A percentile compares a stretch with the other conserved stretches of the same genome.
phyloP scores from a whole-genome alignment of 2,888 invertebrate species.

The Ganaspis brasiliensis region DNA sequence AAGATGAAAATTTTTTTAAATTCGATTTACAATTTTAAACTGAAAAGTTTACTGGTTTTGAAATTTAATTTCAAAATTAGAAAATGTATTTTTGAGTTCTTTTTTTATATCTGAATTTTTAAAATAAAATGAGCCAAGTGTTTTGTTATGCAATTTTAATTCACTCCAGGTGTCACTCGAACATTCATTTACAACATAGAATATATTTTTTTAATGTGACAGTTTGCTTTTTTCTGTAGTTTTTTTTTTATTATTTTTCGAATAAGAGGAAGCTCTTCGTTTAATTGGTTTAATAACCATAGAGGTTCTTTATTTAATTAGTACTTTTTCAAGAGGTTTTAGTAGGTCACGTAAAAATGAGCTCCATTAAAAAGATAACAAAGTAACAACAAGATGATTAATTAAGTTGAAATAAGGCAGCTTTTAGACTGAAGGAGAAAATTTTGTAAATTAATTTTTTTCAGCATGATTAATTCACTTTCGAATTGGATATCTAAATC shows the following conservation, averaged over 20 bases:
- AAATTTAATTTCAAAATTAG: too few species aligned
- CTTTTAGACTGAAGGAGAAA: background rate
- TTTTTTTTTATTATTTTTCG: constrained; percentile 5
- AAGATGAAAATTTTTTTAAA: too few species aligned
- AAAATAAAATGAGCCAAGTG: background rate
- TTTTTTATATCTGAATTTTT: too few species aligned
- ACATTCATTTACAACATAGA: background rate
- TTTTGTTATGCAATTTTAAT: background rate
- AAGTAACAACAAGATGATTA: background rate
- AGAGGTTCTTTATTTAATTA: constrained; percentile 34
- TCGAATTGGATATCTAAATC: constrained; percentile 4
- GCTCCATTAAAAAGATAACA: background rate
- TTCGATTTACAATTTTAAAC: too few species aligned
- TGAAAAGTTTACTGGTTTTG: too few species aligned
- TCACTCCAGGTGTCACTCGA: background rate
- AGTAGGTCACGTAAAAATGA: constrained; percentile 24
- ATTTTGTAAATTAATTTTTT: background rate
- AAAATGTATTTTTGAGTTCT: too few species aligned
- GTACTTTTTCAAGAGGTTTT: constrained; percentile 23
- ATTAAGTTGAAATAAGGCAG: constrained; percentile 6
- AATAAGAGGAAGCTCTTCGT: constrained; percentile 29
- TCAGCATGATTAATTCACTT: background rate
- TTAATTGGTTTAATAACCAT: constrained; percentile 21
- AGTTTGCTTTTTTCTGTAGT: background rate
- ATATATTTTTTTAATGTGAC: constrained; percentile 27